Base-by-base conservation (phyloP, 2,797 vertebrate genomes). In the Megalops cyprinoides region DNA sequence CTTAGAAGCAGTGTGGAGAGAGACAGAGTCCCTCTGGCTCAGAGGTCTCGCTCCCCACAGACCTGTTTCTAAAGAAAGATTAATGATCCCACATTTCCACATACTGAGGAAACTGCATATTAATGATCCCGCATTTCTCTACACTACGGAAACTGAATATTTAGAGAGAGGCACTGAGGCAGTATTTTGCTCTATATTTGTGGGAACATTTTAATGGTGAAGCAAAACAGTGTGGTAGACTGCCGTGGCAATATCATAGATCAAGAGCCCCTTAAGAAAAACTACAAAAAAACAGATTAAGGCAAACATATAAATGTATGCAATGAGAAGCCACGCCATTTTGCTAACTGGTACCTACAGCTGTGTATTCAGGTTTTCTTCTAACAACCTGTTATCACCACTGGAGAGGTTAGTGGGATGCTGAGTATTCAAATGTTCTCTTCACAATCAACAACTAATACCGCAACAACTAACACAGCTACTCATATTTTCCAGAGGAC, bases 161-260 rank as follows among this genome's bases (percentile, higher is more conserved):
- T 58, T 9, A n/a, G 55, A 58, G 58, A 58, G 6, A 25, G 55
- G 5, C 23, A 9, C 20, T 58, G n/a, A 58, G 14, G 55, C 10
- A 58, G 25, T 58, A 58, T 7, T 5, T 58, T 31, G 60, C 4
- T 9, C 14, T 65, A 34, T 9, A 25, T 65, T 65, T 65, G 20
- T 49, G 55, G 79, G 71, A 44, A 74, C 51, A 76, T 23, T 80
- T 80, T 55, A 76, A 48, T n/a, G 34, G 74, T 53, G 56, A 80
- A 74, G 76, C 44, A 80, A n/a, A n/a, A 69, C 67, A 67, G 44
- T 67, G 28, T 25, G 48, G 37, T 18, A 42, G 46, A 56, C 56
- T 77, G 42, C 37, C 37, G 37, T 25, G 53, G 39, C 76, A 77
- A 46, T 53, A 53, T 28, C 6, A 60, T 4, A 23, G 9, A 60